Percentiles rank a stretch among this genome's conserved stretches.
Conservation (phyloP, 2,113 vertebrate genomes). For the cattle (Bos taurus) region DNA sequence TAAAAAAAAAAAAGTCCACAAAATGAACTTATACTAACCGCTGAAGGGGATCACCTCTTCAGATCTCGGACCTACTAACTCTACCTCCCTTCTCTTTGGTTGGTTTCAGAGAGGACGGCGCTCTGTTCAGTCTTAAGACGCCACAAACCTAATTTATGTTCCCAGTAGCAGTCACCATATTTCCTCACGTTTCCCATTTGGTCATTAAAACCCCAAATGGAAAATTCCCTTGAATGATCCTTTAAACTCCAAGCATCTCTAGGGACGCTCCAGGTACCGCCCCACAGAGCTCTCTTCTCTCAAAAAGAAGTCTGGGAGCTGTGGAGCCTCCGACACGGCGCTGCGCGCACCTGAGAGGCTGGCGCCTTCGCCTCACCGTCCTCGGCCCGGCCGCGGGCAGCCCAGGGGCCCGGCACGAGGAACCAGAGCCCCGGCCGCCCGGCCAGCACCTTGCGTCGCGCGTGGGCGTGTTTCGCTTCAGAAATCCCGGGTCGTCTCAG, state of each 20-base stretch:
- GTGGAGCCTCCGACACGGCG: neutral
- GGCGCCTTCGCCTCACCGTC: neutral
- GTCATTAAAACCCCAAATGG: neutral
- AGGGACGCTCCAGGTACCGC: neutral
- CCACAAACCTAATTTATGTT: neutral
- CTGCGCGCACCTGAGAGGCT: constrained; percentile 47
- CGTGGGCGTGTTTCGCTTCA: neutral
- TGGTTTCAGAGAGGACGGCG: neutral
- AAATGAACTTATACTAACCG: neutral
- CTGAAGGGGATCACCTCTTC: neutral
- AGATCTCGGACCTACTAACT: neutral
- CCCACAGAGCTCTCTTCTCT: neutral
- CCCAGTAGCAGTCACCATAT: neutral
- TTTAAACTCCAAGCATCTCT: neutral
- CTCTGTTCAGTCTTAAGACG: neutral
- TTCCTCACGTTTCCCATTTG: neutral
- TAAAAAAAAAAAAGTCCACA: neutral
- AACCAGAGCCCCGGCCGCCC: neutral
- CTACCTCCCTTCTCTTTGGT: neutral
- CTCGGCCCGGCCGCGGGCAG: neutral
- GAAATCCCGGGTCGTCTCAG: neutral
- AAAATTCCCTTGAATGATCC: neutral
- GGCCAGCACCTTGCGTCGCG: neutral
- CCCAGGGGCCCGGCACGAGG: accelerated
- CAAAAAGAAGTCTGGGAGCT: neutral